Evolutionary conservation across 2,113 vertebrate species (phyloP).

Genomic region (Pongo abelii): DNA sequence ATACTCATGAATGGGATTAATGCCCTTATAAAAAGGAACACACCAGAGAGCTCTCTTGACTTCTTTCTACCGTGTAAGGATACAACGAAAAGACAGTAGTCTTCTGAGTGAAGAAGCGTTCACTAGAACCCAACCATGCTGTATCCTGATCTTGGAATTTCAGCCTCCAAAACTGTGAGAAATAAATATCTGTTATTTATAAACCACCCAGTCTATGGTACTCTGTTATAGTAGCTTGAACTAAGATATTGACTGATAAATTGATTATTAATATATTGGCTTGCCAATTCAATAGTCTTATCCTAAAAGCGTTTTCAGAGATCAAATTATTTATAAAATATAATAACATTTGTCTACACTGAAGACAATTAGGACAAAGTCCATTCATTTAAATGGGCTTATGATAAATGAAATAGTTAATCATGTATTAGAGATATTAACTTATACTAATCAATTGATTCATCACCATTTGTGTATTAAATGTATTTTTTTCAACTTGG

Average conservation of each 20-base stretch:
- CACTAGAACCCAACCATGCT: no score
- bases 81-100: background rate
- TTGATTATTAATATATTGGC: no score
- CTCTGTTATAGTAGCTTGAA: no score
- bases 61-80: background rate
- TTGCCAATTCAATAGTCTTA: no score
- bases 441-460: background rate
- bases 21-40: background rate
- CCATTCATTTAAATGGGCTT: background rate
- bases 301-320: no score
- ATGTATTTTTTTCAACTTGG: background rate
- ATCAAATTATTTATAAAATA: background rate
- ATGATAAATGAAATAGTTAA: background rate
- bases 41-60: background rate
- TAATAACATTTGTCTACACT: background rate
- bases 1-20: background rate
- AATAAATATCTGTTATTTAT: background rate
- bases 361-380: background rate
- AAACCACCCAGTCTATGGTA: background rate
- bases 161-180: background rate
- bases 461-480: background rate
- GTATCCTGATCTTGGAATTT: background rate
- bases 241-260: no score
- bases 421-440: background rate
- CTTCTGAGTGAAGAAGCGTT: background rate